Evolutionary conservation across 2,888 invertebrate genomes (phyloP), one percentile per base, ranked within the genome.

Genomic region (Choreutis nemorana): DNA sequence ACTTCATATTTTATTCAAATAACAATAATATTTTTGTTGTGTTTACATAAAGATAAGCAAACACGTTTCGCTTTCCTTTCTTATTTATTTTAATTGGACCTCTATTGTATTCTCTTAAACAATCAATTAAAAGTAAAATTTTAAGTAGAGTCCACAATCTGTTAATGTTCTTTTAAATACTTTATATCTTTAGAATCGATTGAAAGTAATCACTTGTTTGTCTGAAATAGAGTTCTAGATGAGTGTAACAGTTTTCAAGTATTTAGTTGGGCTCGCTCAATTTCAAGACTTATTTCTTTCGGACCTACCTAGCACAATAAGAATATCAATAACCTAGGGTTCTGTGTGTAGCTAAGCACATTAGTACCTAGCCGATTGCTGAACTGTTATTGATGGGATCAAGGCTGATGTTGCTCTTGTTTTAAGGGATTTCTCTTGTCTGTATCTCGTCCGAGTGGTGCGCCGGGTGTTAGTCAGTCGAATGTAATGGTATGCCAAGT

Each of bases 181-280:
- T n/a, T n/a, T n/a, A n/a, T n/a, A n/a, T n/a, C n/a, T n/a, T n/a
- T 18, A 18, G 18, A 6, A 18, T 18, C 18, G 4, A 18, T 18
- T 5, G 8, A 18, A 18, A 18, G 5, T 18, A 18, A 18, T 8
- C 5, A 18, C 18, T 18, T 18, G 4, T 18, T 18, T 18, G 8
- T 18, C 18, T 18, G 4, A 6, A 18, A 18, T 5, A 48, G 48
- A 50, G 49, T 50, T 63, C 56, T 51, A 60, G 44, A 64, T 63
- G 67, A 64, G 64, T 71, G 66, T 68, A 61, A 56, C 52, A 64
- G 56, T 60, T 9, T 57, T 61, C 62, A 64, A 62, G 55, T 67
- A 54, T 63, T 64, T 63, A 63, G 66, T 75, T 77, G 72, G 63
- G 72, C 62, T 70, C 72, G 77, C 77, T 78, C 78, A 78, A 73